These are phyloP conservation scores for Epinotia demarniana DNA, from an alignment of 2,888 invertebrate genomes.

Conservation along the genomic window DNA sequence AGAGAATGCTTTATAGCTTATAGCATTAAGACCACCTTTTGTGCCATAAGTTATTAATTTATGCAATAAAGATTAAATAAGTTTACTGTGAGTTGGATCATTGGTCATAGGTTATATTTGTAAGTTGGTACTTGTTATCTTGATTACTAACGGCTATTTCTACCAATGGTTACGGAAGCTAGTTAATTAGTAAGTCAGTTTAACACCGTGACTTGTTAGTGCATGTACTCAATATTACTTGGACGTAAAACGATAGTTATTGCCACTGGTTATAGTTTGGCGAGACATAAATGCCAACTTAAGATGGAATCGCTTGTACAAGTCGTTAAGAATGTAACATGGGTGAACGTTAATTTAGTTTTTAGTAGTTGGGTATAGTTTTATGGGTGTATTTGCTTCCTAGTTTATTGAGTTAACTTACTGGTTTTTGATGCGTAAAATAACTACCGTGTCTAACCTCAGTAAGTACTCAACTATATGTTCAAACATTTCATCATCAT, in stretches of 20 bases:
- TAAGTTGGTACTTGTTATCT: not conserved
- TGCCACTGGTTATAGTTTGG: not conserved
- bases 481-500: not conserved
- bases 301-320: not conserved
- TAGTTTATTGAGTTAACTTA: not conserved
- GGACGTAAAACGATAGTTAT: constrained; percentile 17
- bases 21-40: too few relatives aligned
- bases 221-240: constrained; percentile 13
- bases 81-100: not conserved
- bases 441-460: not conserved
- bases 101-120: not conserved
- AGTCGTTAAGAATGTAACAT: not conserved
- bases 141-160: not conserved
- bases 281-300: not conserved
- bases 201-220: constrained; percentile 4
- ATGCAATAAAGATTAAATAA: too few relatives aligned
- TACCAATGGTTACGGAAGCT: not conserved
- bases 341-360: not conserved
- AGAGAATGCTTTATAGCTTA: too few relatives aligned
- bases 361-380: not conserved
- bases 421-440: not conserved
- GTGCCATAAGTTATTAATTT: too few relatives aligned
- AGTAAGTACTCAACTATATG: not conserved
- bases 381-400: constrained; percentile 1
- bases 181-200: constrained; percentile 9